A percentile compares a stretch with the other conserved stretches of the same genome.
Conservation (phyloP, 2,888 invertebrate species). For the Lithophane leautieri region DNA sequence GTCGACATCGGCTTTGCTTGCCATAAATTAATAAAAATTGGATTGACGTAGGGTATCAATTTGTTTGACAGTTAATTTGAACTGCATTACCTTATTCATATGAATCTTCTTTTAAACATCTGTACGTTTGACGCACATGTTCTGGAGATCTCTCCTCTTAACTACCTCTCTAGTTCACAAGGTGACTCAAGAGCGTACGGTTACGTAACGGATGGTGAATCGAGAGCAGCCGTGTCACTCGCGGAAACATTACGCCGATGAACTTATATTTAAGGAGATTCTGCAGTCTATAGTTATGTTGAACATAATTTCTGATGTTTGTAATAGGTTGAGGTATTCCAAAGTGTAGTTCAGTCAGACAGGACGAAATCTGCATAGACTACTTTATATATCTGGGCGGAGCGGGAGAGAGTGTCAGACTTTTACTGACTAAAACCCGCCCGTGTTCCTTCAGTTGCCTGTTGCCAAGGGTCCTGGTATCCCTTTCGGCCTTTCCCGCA, state of each 20-base stretch:
- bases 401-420: too few relatives aligned
- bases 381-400: too few relatives aligned
- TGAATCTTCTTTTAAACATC: background rate
- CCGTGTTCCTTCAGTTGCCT: too few relatives aligned
- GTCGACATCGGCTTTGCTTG: too few relatives aligned
- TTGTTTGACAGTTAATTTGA: too few relatives aligned
- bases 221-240: slow-evolving; percentile 41
- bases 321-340: background rate
- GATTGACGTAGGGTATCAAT: too few relatives aligned
- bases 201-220: slow-evolving; percentile 53
- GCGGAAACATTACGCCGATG: slow-evolving; percentile 43
- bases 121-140: background rate
- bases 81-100: background rate
- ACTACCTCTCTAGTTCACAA: slow-evolving; percentile 51
- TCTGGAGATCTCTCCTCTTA: slow-evolving; percentile 7
- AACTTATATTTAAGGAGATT: slow-evolving; percentile 27
- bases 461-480: too few relatives aligned
- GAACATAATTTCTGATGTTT: background rate
- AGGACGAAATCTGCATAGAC: background rate
- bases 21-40: too few relatives aligned
- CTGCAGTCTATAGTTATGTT: background rate
- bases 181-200: slow-evolving; percentile 52
- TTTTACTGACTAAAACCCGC: too few relatives aligned
- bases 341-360: background rate
- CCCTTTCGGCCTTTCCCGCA: too few relatives aligned